Conservation (phyloP, 1,140 invertebrate species). For the Tigriopus japonicus region DNA sequence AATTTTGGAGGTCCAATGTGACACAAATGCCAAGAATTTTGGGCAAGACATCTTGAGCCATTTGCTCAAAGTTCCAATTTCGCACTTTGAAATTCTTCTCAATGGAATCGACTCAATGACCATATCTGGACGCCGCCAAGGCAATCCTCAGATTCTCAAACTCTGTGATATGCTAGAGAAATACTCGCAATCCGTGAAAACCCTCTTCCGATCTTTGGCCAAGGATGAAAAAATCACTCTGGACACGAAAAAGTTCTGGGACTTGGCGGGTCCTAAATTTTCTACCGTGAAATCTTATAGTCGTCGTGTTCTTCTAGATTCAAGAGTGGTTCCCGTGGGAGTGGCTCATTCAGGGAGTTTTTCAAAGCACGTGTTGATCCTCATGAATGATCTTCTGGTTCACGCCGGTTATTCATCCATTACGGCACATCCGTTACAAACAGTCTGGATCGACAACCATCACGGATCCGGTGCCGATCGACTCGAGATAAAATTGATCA, state of each 20-base stretch:
- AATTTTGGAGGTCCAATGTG: no score
- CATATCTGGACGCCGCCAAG: no score
- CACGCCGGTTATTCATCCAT: constrained; percentile 42
- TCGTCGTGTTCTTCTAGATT: not conserved
- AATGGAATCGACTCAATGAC: no score
- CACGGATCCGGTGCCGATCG: constrained; percentile 33
- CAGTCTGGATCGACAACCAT: constrained; percentile 53
- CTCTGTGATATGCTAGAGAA: no score
- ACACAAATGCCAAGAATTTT: no score
- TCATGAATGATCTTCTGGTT: constrained; percentile 51
- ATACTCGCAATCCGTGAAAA: no score
- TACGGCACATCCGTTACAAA: constrained; percentile 42
- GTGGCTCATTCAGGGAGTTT: not conserved
- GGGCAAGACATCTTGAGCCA: no score
- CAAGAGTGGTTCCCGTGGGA: not conserved
- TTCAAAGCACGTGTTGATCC: constrained; percentile 24
- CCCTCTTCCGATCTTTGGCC: no score
- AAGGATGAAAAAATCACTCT: not conserved
- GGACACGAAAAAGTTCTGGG: not conserved
- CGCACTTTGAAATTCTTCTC: no score
- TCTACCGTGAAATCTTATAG: not conserved
- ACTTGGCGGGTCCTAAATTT: not conserved
- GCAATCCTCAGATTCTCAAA: no score
- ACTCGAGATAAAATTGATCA: constrained; percentile 33
- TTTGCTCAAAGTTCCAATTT: no score